Evolutionary conservation across 2,888 invertebrate species (phyloP).

Genomic region (Nycteola revayana): DNA sequence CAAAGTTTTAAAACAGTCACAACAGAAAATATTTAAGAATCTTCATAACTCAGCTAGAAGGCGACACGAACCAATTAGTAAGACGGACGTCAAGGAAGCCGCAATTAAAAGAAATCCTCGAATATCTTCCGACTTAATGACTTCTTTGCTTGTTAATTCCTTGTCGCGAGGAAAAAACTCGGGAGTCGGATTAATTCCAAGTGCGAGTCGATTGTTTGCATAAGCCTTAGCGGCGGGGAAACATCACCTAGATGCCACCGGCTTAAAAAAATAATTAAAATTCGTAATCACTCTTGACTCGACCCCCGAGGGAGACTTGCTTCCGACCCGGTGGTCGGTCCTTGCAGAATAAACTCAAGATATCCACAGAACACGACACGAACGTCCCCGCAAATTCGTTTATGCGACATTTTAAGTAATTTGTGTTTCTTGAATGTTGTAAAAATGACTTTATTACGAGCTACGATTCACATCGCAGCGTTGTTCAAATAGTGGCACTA

Average conservation of each 20-base stretch:
- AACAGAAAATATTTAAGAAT: constrained; percentile 58
- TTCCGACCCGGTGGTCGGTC: constrained; percentile 58
- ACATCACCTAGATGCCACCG: constrained; percentile 79
- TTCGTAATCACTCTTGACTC: constrained; percentile 82
- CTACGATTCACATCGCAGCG: constrained; percentile 44
- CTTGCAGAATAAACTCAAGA: constrained; percentile 40
- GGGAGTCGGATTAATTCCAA: constrained; percentile 79
- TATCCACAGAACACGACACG: constrained; percentile 44
- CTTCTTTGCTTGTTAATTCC: constrained; percentile 82
- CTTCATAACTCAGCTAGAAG: constrained; percentile 27
- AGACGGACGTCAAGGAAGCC: constrained; percentile 71
- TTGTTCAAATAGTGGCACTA: constrained; percentile 59
- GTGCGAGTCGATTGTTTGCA: constrained; percentile 82
- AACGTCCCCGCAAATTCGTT: constrained; percentile 52
- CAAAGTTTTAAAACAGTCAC: constrained; percentile 14
- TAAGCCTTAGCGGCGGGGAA: constrained; percentile 76
- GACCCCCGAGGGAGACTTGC: constrained; percentile 59
- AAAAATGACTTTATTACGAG: constrained; percentile 64
- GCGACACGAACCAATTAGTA: constrained; percentile 77
- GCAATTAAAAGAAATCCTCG: constrained; percentile 79
- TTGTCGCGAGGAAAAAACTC: constrained; percentile 78
- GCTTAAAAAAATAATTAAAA: constrained; percentile 83
- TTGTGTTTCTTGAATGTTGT: constrained; percentile 52
- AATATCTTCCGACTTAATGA: constrained; percentile 80
- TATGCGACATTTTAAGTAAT: constrained; percentile 50